Evolutionary conservation across 2,888 invertebrate genomes (phyloP), one percentile per base, ranked within the genome.

Genomic region (Andricus curvator): DNA sequence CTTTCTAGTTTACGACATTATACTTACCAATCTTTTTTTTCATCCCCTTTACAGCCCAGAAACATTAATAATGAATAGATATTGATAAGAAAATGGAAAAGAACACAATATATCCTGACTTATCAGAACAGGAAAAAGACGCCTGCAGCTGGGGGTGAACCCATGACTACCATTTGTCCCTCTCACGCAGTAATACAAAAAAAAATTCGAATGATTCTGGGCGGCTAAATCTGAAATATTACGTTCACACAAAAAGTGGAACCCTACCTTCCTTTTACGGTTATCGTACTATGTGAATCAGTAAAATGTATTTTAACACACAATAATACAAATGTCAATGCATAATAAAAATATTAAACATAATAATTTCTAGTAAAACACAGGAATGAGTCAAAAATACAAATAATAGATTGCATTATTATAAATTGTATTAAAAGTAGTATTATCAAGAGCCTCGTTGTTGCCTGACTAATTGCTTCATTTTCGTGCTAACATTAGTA

Each of bases 191-290:
- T 56, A 56, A 33, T 29, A 70, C 25, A 25, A 1, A 20, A 20
- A 56, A 51, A 70, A 29, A 51, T 33, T 11, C 29, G 56, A 70
- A 67, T 41, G 41, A 67, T 22, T 67, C 41, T n/a, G n/a, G n/a
- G 13, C 1, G 2, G 37, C 41, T 41, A 67, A 67, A 67, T 41
- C n/a, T 67, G 41, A 37, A 41, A 41, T 67, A 41, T 67, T 13
- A n/a, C 41, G n/a, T 3, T 67, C 1, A 5, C 22, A 22, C 20
- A 13, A 41, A 41, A 67, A 41, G 20, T 37, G 17, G 17, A 33
- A 56, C 22, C 4, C 56, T 9, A 64, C 25, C 22, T 64, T 17
- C 5, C 25, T 25, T 64, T 25, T 25, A 29, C 15, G 62, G 62
- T 25, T 62, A 4, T 64, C 25, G 62, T 25, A 4, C 17, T 29